Evolutionary conservation across 2,888 invertebrate genomes (phyloP).

Genomic region (Podotricha telesiphe): DNA sequence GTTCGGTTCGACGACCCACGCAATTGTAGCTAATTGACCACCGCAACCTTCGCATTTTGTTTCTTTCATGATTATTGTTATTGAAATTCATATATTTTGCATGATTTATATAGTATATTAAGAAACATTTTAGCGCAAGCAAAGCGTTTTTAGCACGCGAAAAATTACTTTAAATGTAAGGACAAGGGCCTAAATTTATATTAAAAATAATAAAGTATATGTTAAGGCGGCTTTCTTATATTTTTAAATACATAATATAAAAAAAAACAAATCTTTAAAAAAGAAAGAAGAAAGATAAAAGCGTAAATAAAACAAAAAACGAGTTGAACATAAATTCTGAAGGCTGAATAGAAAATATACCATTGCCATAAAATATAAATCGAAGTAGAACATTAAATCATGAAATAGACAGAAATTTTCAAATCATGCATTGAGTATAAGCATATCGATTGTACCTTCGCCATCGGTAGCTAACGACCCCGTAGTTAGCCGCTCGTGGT

Average conservation of each 20-base stretch:
- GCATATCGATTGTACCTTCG: constrained; percentile 84
- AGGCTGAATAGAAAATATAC: background rate
- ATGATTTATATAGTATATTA: background rate
- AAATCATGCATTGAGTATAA: constrained; percentile 16
- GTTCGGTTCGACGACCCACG: constrained; percentile 44
- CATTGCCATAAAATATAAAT: background rate
- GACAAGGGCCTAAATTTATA: no score
- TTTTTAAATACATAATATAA: no score
- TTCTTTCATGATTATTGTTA: constrained; percentile 22
- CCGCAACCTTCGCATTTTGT: constrained; percentile 38
- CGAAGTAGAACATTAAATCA: background rate
- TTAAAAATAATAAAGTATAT: no score
- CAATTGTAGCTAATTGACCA: constrained; percentile 47
- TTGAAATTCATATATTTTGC: constrained; percentile 10
- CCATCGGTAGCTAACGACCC: constrained; percentile 93
- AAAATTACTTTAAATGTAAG: no score
- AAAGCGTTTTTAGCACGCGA: no score
- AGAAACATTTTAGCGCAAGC: background rate
- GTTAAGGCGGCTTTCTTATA: no score
- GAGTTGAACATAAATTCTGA: background rate
- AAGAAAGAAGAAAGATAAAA: background rate
- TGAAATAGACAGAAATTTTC: background rate
- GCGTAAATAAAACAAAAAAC: background rate
- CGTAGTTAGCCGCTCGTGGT: constrained; percentile 85
- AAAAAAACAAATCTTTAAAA: no score